Conservation (phyloP, 23 tunicate genomes). For the Ascidia mentula region DNA sequence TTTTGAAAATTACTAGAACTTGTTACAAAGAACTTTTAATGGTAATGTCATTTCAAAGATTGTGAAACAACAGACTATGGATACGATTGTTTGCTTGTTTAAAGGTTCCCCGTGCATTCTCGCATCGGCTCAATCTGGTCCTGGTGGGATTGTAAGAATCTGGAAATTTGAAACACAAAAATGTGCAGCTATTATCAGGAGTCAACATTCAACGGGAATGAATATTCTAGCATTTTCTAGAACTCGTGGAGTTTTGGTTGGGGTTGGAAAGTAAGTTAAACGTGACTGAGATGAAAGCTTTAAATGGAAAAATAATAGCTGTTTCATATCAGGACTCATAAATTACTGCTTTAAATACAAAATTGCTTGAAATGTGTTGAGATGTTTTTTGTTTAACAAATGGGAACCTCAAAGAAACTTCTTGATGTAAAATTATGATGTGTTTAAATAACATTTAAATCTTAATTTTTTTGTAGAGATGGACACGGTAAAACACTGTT, state of each 20-base stretch:
- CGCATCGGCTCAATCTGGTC: slow-evolving; percentile 73
- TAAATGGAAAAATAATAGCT: no score
- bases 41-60: background rate
- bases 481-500: slow-evolving; percentile 70
- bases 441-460: background rate
- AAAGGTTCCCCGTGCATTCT: slow-evolving; percentile 57
- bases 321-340: no score
- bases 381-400: no score
- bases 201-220: slow-evolving; percentile 63
- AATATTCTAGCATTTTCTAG: slow-evolving; percentile 61
- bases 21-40: background rate
- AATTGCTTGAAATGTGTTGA: no score
- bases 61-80: background rate
- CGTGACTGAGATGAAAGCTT: no score
- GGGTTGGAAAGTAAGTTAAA: slow-evolving; percentile 72
- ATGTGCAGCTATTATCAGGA: slow-evolving; percentile 67
- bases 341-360: no score
- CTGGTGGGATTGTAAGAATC: slow-evolving; percentile 74
- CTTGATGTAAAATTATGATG: no score
- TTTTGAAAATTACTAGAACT: background rate
- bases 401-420: no score
- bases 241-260: slow-evolving; percentile 79
- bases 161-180: slow-evolving; percentile 79
- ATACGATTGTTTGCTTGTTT: background rate
- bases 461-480: slow-evolving; percentile 48